Percentiles rank a stretch among this genome's conserved stretches.
These are phyloP conservation scores for Trilocha varians DNA, from an alignment of 2,888 invertebrate genomes.

Conservation along the genomic window DNA sequence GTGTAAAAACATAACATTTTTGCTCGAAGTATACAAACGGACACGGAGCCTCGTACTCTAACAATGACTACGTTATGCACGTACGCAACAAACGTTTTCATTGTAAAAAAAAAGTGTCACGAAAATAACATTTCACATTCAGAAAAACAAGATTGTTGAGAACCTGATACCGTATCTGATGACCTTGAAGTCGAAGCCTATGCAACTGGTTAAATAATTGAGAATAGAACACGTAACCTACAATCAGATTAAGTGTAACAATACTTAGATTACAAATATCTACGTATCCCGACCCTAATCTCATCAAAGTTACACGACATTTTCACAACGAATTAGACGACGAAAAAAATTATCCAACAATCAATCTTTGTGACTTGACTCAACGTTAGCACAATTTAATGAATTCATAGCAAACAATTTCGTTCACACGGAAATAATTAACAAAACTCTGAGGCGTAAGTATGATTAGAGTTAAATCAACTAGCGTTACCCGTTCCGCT, in stretches of 20 bases:
- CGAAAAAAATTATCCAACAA: background rate
- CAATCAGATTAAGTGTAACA: background rate
- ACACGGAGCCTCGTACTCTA: constrained; percentile 27
- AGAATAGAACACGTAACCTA: background rate
- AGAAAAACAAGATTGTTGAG: constrained; percentile 17
- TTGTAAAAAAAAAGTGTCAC: constrained; percentile 20
- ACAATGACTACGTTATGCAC: constrained; percentile 18
- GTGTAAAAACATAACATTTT: constrained; percentile 18
- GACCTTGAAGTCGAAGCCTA: constrained; percentile 14
- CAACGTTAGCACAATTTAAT: constrained; percentile 2
- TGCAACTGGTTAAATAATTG: constrained; percentile 1
- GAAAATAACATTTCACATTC: constrained; percentile 23
- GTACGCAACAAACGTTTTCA: constrained; percentile 13
- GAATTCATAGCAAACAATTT: constrained; percentile 1
- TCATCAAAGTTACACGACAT: constrained; percentile 4
- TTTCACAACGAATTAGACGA: constrained; percentile 8
- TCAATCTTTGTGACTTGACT: constrained; percentile 5
- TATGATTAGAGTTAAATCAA: background rate
- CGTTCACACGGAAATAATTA: constrained; percentile 32
- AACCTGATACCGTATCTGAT: constrained; percentile 14
- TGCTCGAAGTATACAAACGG: constrained; percentile 10
- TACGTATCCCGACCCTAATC: background rate
- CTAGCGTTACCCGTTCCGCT: background rate
- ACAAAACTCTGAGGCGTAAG: constrained; percentile 1
- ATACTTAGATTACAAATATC: background rate